Conservation (phyloP, 2,888 invertebrate species). For the Capitulum mitella region DNA sequence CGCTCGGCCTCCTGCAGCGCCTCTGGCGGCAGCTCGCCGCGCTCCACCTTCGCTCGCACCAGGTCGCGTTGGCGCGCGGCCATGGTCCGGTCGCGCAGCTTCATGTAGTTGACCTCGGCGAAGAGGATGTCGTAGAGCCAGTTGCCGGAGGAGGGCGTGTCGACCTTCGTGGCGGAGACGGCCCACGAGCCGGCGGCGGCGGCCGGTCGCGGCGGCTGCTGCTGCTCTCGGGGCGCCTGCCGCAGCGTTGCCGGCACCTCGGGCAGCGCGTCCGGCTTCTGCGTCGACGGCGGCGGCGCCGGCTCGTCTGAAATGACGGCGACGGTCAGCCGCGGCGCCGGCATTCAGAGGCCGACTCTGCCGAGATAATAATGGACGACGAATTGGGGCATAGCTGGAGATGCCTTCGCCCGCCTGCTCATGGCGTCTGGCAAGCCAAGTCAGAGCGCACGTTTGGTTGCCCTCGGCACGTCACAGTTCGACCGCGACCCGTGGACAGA, state of each 20-base stretch:
- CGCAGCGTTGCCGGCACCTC: neutral
- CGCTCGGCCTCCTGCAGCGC: neutral
- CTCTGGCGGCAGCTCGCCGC: constrained; percentile 3
- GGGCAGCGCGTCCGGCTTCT: neutral
- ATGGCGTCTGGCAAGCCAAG: no score
- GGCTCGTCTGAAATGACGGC: neutral
- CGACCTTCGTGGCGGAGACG: neutral
- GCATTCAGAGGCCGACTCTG: no score
- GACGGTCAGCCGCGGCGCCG: no score
- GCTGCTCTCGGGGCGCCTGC: neutral
- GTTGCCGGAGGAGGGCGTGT: neutral
- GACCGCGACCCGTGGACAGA: no score
- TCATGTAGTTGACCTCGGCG: constrained; percentile 2
- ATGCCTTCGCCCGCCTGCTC: no score
- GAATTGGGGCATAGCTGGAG: no score
- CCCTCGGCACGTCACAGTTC: no score
- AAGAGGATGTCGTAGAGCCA: constrained; percentile 23
- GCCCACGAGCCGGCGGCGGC: neutral
- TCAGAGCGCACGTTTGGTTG: no score
- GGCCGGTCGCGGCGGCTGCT: no score
- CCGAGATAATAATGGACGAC: no score
- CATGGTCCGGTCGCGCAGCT: neutral
- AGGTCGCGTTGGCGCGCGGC: neutral
- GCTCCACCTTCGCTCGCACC: neutral
- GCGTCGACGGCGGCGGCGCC: neutral